phyloP scores from a whole-genome alignment of 1,140 invertebrate genomes.

The Drosophila fuyamai region DNA sequence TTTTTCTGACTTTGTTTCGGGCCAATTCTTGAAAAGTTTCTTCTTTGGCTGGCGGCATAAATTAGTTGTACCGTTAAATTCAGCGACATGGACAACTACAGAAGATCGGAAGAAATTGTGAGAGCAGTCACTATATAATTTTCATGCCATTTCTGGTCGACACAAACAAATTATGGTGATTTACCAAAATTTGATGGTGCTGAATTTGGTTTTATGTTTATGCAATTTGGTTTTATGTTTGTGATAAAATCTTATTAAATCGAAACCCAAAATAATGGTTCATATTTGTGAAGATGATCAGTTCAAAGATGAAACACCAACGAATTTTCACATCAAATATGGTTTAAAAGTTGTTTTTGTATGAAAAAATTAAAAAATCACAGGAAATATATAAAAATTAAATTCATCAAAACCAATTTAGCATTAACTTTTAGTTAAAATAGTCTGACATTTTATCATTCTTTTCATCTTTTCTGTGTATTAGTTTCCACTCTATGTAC shows the following conservation, averaged over 20 bases:
- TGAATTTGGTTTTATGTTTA: conserved; percentile 47
- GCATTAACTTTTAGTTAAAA: too few species aligned
- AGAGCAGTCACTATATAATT: conserved; percentile 53
- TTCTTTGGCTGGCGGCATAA: conserved; percentile 60
- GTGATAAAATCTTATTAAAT: conserved; percentile 39
- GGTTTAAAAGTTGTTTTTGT: too few species aligned
- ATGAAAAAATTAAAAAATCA: too few species aligned
- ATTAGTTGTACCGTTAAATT: conserved; percentile 68
- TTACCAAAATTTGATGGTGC: conserved; percentile 43
- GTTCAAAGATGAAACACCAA: too few species aligned
- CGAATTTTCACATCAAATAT: too few species aligned
- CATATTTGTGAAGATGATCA: not conserved
- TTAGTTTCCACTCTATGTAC: not conserved
- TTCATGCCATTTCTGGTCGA: conserved; percentile 47
- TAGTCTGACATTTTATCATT: too few species aligned
- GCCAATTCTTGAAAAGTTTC: conserved; percentile 53
- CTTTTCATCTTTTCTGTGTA: not conserved
- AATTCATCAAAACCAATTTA: too few species aligned
- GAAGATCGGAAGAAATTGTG: conserved; percentile 3
- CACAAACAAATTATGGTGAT: not conserved
- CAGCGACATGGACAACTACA: not conserved
- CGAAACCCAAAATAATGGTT: conserved; percentile 6
- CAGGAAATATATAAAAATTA: too few species aligned
- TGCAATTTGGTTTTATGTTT: conserved; percentile 46
- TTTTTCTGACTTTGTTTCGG: conserved; percentile 35